A percentile compares a stretch with the other conserved stretches of the same genome.
phyloP scores from a whole-genome alignment of 2,113 vertebrate genomes.

The Lichenostomus cassidix region DNA sequence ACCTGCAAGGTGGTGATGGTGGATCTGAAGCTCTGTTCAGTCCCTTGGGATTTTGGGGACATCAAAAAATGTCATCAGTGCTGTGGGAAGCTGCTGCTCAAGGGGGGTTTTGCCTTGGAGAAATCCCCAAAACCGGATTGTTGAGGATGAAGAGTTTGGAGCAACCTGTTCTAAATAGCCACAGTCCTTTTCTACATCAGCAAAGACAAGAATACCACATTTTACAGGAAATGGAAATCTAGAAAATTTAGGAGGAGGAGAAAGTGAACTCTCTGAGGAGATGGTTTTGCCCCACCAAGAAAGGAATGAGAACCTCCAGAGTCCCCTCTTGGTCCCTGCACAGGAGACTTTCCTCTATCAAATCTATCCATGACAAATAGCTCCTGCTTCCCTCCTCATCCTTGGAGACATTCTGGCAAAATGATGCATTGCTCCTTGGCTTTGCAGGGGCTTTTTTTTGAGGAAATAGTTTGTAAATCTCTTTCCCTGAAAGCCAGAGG shows the following conservation, averaged over 20 bases:
- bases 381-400: background rate
- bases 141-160: background rate
- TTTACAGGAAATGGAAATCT: background rate
- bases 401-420: background rate
- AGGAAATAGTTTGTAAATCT: constrained; percentile 28
- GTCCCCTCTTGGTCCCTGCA: background rate
- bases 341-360: background rate
- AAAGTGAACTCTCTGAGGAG: background rate
- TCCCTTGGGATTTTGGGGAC: accelerated
- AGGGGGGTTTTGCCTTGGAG: background rate
- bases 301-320: background rate
- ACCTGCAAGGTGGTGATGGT: accelerated
- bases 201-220: accelerated
- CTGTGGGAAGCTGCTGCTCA: accelerated
- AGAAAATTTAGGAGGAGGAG: background rate
- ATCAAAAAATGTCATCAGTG: too few species aligned
- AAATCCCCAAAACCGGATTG: background rate
- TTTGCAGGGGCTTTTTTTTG: background rate
- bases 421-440: background rate
- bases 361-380: background rate
- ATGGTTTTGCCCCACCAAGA: background rate
- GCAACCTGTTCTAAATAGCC: background rate
- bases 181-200: accelerated
- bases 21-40: background rate
- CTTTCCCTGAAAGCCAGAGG: background rate